phyloP scores from a whole-genome alignment of 2,888 invertebrate species.

The Sminthurides aquaticus region DNA sequence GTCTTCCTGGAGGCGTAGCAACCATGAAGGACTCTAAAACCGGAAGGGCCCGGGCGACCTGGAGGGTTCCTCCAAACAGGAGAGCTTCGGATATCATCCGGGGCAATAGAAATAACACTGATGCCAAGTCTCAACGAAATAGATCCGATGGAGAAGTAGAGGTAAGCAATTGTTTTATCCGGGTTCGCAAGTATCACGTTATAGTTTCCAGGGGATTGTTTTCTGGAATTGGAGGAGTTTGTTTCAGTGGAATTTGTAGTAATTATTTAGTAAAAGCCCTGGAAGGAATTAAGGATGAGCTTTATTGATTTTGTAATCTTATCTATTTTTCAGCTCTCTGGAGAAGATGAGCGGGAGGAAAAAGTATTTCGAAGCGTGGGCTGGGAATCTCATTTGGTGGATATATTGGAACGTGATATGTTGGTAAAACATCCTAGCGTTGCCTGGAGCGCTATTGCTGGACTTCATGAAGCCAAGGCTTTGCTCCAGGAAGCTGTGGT shows the following conservation, averaged over 20 bases:
- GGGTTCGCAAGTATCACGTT: neutral
- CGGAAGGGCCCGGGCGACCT: conserved; percentile 31
- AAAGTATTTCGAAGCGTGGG: conserved; percentile 60
- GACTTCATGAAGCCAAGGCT: conserved; percentile 78
- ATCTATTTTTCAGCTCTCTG: conserved; percentile 28
- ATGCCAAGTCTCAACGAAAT: conserved; percentile 28
- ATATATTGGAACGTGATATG: conserved; percentile 89
- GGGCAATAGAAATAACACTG: conserved; percentile 7
- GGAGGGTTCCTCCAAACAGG: conserved; percentile 36
- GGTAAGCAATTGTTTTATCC: conserved; percentile 23
- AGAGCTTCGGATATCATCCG: conserved; percentile 23
- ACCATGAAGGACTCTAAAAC: conserved; percentile 19
- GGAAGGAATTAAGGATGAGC: too few relatives aligned
- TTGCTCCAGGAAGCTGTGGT: conserved; percentile 95
- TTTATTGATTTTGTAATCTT: too few relatives aligned
- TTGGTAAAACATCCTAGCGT: conserved; percentile 96
- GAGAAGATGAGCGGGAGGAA: conserved; percentile 43
- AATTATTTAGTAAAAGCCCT: too few relatives aligned
- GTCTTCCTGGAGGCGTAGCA: neutral
- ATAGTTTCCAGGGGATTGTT: too few relatives aligned
- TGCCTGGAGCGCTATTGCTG: conserved; percentile 89
- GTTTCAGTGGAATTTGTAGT: too few relatives aligned
- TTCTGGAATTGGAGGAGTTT: too few relatives aligned
- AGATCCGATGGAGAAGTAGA: conserved; percentile 42
- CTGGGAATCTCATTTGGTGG: conserved; percentile 72